These are phyloP conservation scores for Istiophorus platypterus DNA, from an alignment of 2,113 vertebrate genomes.

Conservation along the genomic window DNA sequence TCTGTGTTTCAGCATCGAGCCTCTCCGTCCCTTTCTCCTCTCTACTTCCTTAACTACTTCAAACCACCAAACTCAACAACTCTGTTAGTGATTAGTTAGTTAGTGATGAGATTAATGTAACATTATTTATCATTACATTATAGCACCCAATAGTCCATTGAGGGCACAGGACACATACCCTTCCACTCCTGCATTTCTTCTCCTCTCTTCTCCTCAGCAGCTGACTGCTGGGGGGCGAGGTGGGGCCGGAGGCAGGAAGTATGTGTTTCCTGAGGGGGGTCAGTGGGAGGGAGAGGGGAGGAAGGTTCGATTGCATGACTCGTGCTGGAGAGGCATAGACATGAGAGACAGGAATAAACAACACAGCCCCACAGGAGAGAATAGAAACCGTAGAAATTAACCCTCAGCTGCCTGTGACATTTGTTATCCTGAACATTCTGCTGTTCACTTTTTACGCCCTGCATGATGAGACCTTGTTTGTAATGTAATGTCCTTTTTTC, in stretches of 20 bases:
- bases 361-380: constrained; percentile 67
- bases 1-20: neutral
- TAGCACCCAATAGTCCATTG: neutral
- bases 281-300: constrained; percentile 58
- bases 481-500: neutral
- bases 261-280: constrained; percentile 81
- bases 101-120: no score
- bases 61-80: neutral
- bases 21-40: neutral
- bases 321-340: constrained; percentile 68
- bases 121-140: neutral
- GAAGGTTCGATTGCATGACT: constrained; percentile 78
- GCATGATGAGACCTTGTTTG: neutral
- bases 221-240: constrained; percentile 76
- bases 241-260: constrained; percentile 80
- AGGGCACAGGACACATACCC: neutral
- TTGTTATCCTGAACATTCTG: neutral
- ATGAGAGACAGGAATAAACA: constrained; percentile 84
- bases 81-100: no score
- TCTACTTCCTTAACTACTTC: neutral
- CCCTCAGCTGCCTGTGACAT: constrained; percentile 39
- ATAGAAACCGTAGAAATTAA: constrained; percentile 53
- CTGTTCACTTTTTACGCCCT: neutral
- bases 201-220: constrained; percentile 27
- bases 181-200: neutral